A percentile compares a stretch with the other conserved stretches of the same genome.
phyloP scores from a whole-genome alignment of 2,113 vertebrate genomes.

The Anser cygnoides region DNA sequence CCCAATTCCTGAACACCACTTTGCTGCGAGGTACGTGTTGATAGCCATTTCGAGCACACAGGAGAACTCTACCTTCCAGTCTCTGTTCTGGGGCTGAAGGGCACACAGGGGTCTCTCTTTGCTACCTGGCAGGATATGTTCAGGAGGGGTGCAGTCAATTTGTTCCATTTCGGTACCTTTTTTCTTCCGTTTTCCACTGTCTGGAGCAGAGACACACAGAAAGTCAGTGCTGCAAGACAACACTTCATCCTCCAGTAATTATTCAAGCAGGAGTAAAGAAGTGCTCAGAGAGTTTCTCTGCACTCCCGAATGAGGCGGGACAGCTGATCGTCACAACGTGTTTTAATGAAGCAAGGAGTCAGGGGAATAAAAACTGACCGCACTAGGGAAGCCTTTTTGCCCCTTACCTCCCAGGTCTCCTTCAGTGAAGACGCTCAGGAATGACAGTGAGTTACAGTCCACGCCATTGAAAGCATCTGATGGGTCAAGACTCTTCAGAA shows the following conservation, averaged over 20 bases:
- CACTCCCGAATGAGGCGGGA: neutral
- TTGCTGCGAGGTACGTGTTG: neutral
- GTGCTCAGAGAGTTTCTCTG: neutral
- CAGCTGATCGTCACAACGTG: neutral
- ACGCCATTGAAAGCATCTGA: constrained; percentile 98
- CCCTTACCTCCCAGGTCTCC: constrained; percentile 93
- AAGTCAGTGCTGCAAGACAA: neutral
- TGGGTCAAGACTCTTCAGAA: constrained; percentile 95
- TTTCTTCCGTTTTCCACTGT: constrained; percentile 93
- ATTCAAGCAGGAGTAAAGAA: neutral
- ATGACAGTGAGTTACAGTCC: constrained; percentile 97
- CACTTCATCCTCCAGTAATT: neutral
- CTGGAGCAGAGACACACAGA: constrained; percentile 68
- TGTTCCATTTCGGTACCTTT: constrained; percentile 94
- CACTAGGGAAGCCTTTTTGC: neutral
- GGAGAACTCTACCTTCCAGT: constrained; percentile 90
- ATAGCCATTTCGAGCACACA: neutral
- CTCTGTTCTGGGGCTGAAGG: constrained; percentile 96
- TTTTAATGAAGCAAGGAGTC: neutral
- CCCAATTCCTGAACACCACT: constrained; percentile 13
- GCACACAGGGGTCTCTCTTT: constrained; percentile 93
- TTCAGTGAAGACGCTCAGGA: constrained; percentile 95
- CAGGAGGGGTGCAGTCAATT: constrained; percentile 97
- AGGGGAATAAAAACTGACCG: neutral
- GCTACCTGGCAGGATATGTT: constrained; percentile 95